A percentile compares a stretch with the other conserved stretches of the same genome.
These are phyloP conservation scores for Melitaea cinxia DNA, from an alignment of 1,140 invertebrate genomes.

Conservation along the genomic window DNA sequence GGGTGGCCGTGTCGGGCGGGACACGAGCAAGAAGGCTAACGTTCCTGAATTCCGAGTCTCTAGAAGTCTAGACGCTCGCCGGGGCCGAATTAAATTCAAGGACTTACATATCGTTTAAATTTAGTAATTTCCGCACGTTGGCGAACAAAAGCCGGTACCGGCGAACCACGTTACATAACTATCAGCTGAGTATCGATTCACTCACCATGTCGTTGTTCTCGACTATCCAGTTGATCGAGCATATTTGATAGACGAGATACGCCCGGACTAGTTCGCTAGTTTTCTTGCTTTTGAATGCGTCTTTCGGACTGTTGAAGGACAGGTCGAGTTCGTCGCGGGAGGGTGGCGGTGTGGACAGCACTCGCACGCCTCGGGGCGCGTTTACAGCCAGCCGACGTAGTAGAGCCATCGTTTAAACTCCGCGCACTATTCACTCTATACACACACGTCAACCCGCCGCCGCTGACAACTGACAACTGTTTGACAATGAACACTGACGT, in stretches of 20 bases:
- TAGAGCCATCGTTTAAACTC: slow-evolving; percentile 69
- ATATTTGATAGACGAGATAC: slow-evolving; percentile 96
- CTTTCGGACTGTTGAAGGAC: slow-evolving; percentile 90
- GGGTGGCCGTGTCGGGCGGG: slow-evolving; percentile 1
- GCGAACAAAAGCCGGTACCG: slow-evolving; percentile 44
- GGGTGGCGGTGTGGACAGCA: slow-evolving; percentile 58
- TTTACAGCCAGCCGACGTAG: slow-evolving; percentile 66
- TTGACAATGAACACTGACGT: slow-evolving; percentile 60
- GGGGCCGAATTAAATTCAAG: slow-evolving; percentile 54
- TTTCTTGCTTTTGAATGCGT: slow-evolving; percentile 96
- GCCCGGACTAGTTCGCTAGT: slow-evolving; percentile 96
- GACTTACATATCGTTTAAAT: slow-evolving; percentile 54
- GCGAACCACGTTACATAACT: slow-evolving; percentile 57
- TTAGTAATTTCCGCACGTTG: slow-evolving; percentile 47
- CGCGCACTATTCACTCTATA: slow-evolving; percentile 56
- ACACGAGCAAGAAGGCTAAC: slow-evolving; percentile 14
- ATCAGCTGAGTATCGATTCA: slow-evolving; percentile 52
- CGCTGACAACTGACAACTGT: slow-evolving; percentile 69
- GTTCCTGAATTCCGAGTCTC: slow-evolving; percentile 3
- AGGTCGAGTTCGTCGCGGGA: slow-evolving; percentile 91
- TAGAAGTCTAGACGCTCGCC: slow-evolving; percentile 36
- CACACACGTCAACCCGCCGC: slow-evolving; percentile 58
- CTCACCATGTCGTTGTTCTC: slow-evolving; percentile 97
- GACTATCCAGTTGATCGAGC: slow-evolving; percentile 94
- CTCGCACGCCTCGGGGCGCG: slow-evolving; percentile 60